Evolutionary conservation across 2,888 invertebrate genomes (phyloP), one percentile per base, ranked within the genome.

Genomic region (Papilio gigon): DNA sequence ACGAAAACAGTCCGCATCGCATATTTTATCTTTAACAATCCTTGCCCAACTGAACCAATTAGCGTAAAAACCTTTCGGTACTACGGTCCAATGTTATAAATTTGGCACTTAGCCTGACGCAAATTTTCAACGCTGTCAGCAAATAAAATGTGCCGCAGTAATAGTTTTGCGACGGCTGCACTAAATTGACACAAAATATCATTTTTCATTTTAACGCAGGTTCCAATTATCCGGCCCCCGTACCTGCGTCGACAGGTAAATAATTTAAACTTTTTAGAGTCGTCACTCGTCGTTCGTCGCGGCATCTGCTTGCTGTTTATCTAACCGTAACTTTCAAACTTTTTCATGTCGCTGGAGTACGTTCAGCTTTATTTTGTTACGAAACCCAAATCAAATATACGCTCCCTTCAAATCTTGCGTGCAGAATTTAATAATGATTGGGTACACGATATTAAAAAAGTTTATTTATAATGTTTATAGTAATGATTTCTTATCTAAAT

Each of bases 11-110:
- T 87, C 89, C 84, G 89, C 87, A 87, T 85, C 78, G 91, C 87
- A 92, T 91, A 92, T 90, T 91, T 91, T 91, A 92, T 89, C 90
- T 89, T 89, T 90, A 91, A 90, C 91, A 89, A 89, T 90, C 90
- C 91, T 88, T 87, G 82, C 84, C 80, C 82, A 82, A 83, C 86
- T 85, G 80, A 84, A 90, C 87, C 91, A 92, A 91, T 91, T 91
- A 91, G 88, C 78, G 89, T 84, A 86, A 89, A 90, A 91, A 89
- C 88, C 87, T 87, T 86, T 82, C 82, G 81, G 81, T 85, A 84
- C 82, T 85, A 84, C 82, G 80, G 79, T 86, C 83, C 87, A 84
- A 88, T 87, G 89, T 88, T 88, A 89, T 89, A 91, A 91, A 90
- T 92, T 92, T 91, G 91, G 91, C 91, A 90, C 90, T 90, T 89